A percentile compares a stretch with the other conserved stretches of the same genome.
Conservation (phyloP, 2,888 invertebrate genomes). For the Cerastis leucographa region DNA sequence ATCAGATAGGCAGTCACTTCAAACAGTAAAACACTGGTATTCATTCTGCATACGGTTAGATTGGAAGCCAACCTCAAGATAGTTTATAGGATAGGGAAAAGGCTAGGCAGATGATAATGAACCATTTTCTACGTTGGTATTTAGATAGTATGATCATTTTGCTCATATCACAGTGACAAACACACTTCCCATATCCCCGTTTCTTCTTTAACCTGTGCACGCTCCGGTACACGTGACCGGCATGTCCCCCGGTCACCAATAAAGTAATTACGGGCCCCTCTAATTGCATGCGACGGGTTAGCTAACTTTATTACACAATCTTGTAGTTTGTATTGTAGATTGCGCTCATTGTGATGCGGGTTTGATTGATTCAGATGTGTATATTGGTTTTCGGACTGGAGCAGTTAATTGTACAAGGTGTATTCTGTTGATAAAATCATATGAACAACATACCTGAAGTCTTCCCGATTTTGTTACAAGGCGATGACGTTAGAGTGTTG, state of each 20-base stretch:
- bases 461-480: no score
- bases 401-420: no score
- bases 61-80: no score
- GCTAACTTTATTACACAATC: conserved; percentile 66
- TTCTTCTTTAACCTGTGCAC: conserved; percentile 50
- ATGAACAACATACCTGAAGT: no score
- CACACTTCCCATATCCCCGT: neutral
- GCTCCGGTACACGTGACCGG: conserved; percentile 62
- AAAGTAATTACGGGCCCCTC: conserved; percentile 65
- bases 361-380: conserved; percentile 45
- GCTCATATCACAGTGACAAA: conserved; percentile 2
- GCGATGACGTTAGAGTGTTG: no score
- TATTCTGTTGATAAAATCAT: no score
- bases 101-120: no score
- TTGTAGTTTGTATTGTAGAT: conserved; percentile 64
- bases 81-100: no score
- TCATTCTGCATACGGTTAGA: no score
- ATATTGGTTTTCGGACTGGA: neutral
- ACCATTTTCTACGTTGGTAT: neutral
- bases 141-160: neutral
- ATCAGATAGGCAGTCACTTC: no score
- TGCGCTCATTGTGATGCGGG: conserved; percentile 47
- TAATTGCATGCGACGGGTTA: conserved; percentile 69
- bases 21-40: no score
- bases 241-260: conserved; percentile 68